Percentiles rank a stretch among this genome's conserved stretches.
Evolutionary conservation across 1,140 invertebrate species (phyloP).

Genomic region (Scaptomyza montana): DNA sequence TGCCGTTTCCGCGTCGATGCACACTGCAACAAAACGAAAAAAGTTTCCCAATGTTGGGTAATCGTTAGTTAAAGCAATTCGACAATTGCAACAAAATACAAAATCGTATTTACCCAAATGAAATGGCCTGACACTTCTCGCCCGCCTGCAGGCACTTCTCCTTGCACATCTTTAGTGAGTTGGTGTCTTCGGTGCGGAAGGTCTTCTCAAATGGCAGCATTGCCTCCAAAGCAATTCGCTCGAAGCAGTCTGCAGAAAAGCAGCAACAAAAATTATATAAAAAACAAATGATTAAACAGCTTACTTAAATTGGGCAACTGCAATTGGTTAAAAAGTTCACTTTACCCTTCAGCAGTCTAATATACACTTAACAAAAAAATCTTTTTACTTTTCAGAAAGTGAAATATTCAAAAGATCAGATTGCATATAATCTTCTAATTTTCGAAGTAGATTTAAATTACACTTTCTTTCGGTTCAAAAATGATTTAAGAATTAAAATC

Average conservation of each 20-base stretch:
- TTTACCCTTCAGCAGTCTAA: constrained; percentile 47
- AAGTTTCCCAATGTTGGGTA: constrained; percentile 58
- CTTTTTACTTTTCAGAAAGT: no score
- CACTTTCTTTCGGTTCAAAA: no score
- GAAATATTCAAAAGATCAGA: no score
- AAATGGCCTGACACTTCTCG: constrained; percentile 81
- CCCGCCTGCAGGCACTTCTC: constrained; percentile 80
- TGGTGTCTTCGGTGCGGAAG: constrained; percentile 83
- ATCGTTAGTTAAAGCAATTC: constrained; percentile 42
- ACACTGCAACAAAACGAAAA: constrained; percentile 84
- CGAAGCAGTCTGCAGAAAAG: constrained; percentile 75
- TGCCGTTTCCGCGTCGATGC: constrained; percentile 86
- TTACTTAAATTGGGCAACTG: constrained; percentile 20
- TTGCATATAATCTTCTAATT: no score
- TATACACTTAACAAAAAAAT: not conserved
- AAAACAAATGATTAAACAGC: constrained; percentile 29
- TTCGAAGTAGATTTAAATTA: no score
- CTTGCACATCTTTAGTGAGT: constrained; percentile 82
- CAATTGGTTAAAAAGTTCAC: constrained; percentile 44
- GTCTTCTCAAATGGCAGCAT: constrained; percentile 84
- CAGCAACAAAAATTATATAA: constrained; percentile 8
- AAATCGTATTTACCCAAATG: constrained; percentile 77
- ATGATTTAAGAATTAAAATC: no score
- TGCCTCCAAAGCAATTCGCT: constrained; percentile 81
- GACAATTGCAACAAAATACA: constrained; percentile 22